Evolutionary conservation across 1,140 invertebrate species (phyloP), one percentile per base, ranked within the genome.

Genomic region (Galendromus occidentalis): DNA sequence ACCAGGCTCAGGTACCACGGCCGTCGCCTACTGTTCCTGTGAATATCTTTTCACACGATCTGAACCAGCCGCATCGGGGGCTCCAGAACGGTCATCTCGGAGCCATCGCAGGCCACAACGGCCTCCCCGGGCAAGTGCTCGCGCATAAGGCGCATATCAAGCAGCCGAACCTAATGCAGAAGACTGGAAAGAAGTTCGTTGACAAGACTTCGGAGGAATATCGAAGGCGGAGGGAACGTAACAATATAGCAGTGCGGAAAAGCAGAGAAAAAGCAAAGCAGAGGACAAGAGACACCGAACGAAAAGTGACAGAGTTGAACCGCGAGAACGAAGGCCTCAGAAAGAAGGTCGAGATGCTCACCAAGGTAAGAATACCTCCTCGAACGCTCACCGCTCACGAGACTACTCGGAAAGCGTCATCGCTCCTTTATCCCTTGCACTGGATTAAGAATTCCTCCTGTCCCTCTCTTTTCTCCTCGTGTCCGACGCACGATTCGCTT

Each of bases 221-320:
- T 76, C 82, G 88, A 67, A 78, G 91, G 65, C 79, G 93, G 64
- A 80, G 93, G 7, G 91, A 95, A 72, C 80, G 92, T 51, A 98
- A 98, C 77, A 98, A 98, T 76, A 92, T 97, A 69, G 93, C 93
- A 1, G 94, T 98, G 42, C 78, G 93, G 55, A 97, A 97, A 76
- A 91, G 87, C 65, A 82, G 94, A 47, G 92, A 96, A 76, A 97
- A 98, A 79, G 91, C 92, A 30, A 97, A 96, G 78, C 84, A 91
- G 22, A 84, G 91, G 45, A 90, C 90, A 42, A 78, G 87, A 55
- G 90, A 95, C 72, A 94, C 93, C 0, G 91, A 96, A 76, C 85
- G 91, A 73, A 87, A 92, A 75, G 91, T 97, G 28, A 91, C 94
- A 73, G 80, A 88, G 42, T 79, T 97, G 64, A 79, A 87, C 6